These are phyloP conservation scores for Idaea dimidiata DNA, from an alignment of 2,888 invertebrate species.

Conservation along the genomic window DNA sequence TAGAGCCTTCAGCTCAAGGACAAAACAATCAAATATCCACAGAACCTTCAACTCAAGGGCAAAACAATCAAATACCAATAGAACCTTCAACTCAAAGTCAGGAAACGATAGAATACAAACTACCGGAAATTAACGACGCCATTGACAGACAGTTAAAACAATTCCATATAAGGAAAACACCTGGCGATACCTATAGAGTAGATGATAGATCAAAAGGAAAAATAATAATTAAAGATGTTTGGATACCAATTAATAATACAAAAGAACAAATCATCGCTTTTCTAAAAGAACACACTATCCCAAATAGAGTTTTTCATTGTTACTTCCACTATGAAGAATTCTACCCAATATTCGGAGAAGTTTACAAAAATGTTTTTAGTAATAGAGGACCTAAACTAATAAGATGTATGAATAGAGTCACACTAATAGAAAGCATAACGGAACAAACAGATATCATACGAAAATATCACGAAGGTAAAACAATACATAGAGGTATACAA, in stretches of 20 bases:
- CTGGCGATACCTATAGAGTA: conserved; percentile 2
- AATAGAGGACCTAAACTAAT: conserved; percentile 10
- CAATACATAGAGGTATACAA: conserved; percentile 12
- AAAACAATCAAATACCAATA: too few species aligned
- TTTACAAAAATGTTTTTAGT: conserved; percentile 8
- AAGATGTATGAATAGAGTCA: conserved; percentile 10
- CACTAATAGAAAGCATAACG: conserved; percentile 7
- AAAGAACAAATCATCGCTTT: conserved; percentile 22
- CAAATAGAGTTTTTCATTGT: conserved; percentile 25
- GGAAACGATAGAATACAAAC: too few species aligned
- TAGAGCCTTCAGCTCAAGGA: too few species aligned
- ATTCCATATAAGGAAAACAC: background rate
- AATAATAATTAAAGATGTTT: conserved; percentile 19
- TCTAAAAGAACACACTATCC: conserved; percentile 22
- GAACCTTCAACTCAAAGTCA: too few species aligned
- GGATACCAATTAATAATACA: conserved; percentile 26
- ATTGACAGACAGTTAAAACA: background rate
- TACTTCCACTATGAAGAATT: conserved; percentile 26
- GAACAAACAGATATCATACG: conserved; percentile 8
- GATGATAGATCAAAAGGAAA: background rate
- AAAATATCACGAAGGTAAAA: conserved; percentile 17
- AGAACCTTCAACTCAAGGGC: too few species aligned
- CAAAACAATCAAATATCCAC: too few species aligned
- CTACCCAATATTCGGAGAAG: conserved; percentile 8
- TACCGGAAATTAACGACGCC: background rate